These are phyloP conservation scores for Notolabrus celidotus DNA, from an alignment of 2,797 vertebrate genomes.

Conservation along the genomic window DNA sequence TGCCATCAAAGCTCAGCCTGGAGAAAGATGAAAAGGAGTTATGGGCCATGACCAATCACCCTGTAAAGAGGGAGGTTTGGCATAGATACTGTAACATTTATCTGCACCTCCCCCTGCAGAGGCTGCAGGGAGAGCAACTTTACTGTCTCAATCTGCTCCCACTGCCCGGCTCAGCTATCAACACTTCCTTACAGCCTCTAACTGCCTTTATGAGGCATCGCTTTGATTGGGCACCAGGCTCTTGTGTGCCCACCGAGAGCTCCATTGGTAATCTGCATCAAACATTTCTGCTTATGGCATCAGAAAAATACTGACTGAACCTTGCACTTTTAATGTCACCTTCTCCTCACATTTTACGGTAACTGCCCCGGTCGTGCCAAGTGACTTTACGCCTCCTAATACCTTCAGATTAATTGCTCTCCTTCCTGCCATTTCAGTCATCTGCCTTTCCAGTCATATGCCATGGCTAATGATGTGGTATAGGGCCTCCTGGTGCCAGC, in stretches of 20 bases:
- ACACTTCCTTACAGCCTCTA: conserved; percentile 66
- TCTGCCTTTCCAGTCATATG: conserved; percentile 78
- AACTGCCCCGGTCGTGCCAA: conserved; percentile 60
- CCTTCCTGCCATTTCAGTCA: conserved; percentile 69
- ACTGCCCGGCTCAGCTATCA: conserved; percentile 68
- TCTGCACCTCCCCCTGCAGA: conserved; percentile 64
- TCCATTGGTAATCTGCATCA: conserved; percentile 55
- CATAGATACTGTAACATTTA: conserved; percentile 74
- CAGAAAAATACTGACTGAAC: conserved; percentile 64
- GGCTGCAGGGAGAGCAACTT: conserved; percentile 68
- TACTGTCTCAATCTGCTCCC: conserved; percentile 81
- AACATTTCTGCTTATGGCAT: conserved; percentile 68
- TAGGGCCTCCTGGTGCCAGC: conserved; percentile 71
- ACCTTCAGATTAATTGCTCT: conserved; percentile 78
- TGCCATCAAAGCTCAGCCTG: conserved; percentile 67
- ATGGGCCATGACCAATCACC: conserved; percentile 82
- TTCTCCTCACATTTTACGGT: conserved; percentile 58
- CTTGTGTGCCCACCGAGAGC: conserved; percentile 26
- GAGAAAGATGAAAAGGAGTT: conserved; percentile 75
- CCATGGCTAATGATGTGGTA: conserved; percentile 78
- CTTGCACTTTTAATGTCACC: conserved; percentile 62
- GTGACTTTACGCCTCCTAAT: conserved; percentile 72
- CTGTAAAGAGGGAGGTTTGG: conserved; percentile 77
- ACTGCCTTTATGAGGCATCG: conserved; percentile 67
- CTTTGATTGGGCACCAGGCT: conserved; percentile 71